Evolutionary conservation across 1,140 invertebrate species (phyloP), one percentile per base, ranked within the genome.

Genomic region (Heliothis subflexa): DNA sequence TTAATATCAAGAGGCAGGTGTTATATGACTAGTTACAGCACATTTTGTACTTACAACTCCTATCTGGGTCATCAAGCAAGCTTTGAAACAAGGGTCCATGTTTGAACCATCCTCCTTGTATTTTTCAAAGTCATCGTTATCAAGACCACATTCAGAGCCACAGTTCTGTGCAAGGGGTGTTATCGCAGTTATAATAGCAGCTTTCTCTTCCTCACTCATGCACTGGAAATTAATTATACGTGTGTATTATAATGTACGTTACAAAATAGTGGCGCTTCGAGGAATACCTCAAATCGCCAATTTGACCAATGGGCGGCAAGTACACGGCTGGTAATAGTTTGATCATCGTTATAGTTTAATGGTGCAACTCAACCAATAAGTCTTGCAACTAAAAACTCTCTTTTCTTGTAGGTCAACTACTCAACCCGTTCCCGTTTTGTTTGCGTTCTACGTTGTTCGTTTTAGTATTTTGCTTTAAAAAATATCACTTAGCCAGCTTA

Each of bases 41-140:
- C 33, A 40, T 40, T 40, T 40, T 7, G 33, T 68, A 68, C 64
- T 68, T 59, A 73, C 71, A n/a, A 73, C 9, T 47, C 40, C 71
- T 11, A 59, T 5, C 21, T 45, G 21, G 11, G 40, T 57, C 33
- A 73, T 9, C 3, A 73, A 13, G 33, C 71, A 73, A 45, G 47
- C 47, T 13, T 57, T 59, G 7, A 73, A 73, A 47, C 33, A 45
- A 2, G 16, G 50, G 21, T 72, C 18, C 11, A 47, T 9, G 47
- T 47, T 9, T 40, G 33, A 40, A 0, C 33, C 55, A 2, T 55
- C 50, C 0, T 28, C 14, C 1, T 33, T 12, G 11, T 45, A 13
- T 10, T 59, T 73, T 5, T 59, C 28, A 3, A 47, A 16, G 10
- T 73, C 71, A 9, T 45, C 33, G 13, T 59, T 40, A 1, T 7